phyloP scores from a whole-genome alignment of 2,797 vertebrate species.

The Chromobotia macracanthus region DNA sequence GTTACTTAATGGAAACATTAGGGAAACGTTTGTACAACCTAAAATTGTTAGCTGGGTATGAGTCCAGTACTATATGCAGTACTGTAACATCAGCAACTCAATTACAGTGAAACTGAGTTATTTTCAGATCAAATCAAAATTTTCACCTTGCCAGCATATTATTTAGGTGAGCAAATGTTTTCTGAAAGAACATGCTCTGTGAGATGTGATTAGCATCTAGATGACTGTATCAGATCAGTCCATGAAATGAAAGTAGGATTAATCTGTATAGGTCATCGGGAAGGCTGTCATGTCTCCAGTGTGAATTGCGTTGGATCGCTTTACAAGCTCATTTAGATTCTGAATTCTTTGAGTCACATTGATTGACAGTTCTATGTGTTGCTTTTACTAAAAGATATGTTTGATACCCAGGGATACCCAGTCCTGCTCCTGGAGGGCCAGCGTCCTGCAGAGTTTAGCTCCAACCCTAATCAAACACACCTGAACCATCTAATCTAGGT shows the following conservation, averaged over 20 bases:
- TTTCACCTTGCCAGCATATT: no score
- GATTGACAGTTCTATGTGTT: slow-evolving; percentile 5
- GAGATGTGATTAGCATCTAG: background rate
- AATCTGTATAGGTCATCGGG: background rate
- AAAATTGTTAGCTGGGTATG: no score
- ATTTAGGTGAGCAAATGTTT: background rate
- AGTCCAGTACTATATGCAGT: background rate
- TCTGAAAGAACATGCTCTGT: background rate
- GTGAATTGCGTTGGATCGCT: background rate
- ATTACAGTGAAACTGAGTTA: background rate
- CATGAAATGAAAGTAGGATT: background rate
- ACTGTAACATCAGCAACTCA: background rate
- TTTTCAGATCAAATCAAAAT: background rate
- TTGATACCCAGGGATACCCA: no score
- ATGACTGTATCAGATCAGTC: background rate
- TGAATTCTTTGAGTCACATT: slow-evolving; percentile 7
- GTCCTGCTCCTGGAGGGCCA: no score
- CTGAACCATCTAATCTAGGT: no score
- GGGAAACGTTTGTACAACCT: background rate
- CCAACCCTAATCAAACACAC: no score
- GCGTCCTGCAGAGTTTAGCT: no score
- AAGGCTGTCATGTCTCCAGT: background rate
- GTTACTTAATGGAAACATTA: no score
- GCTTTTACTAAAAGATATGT: slow-evolving; percentile 10
- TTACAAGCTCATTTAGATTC: background rate